Evolutionary conservation across 2,888 invertebrate genomes (phyloP).

Genomic region (Aphelenchoides bicaudatus): DNA sequence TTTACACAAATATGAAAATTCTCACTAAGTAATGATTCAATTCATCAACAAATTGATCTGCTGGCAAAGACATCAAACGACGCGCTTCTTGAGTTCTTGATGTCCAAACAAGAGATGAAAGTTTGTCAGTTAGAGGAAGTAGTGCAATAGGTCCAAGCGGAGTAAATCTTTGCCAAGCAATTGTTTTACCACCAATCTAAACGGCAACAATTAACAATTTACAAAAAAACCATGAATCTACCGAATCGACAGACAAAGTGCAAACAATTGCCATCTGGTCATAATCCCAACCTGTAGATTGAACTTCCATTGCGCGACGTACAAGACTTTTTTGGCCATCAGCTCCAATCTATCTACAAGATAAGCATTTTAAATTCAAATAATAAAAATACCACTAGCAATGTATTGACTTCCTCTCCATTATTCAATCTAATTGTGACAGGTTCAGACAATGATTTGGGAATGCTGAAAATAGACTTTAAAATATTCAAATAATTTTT

Average conservation of each 20-base stretch:
- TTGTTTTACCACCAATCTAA: constrained; percentile 74
- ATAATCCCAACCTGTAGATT: constrained; percentile 79
- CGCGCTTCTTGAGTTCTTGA: constrained; percentile 75
- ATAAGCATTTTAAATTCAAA: not conserved
- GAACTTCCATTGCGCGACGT: constrained; percentile 75
- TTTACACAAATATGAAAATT: constrained; percentile 21
- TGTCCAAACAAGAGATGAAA: constrained; percentile 92
- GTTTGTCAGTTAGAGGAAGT: constrained; percentile 75
- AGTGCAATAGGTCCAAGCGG: constrained; percentile 87
- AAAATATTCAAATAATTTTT: not conserved
- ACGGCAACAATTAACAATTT: constrained; percentile 35
- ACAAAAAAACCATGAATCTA: constrained; percentile 16
- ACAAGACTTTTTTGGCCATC: constrained; percentile 88
- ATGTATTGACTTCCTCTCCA: constrained; percentile 62
- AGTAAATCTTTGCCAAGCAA: constrained; percentile 93
- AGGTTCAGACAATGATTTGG: constrained; percentile 38
- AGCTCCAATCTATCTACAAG: constrained; percentile 79
- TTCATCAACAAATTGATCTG: constrained; percentile 79
- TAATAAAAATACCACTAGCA: constrained; percentile 61
- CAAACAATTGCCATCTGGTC: constrained; percentile 88
- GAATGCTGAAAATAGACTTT: constrained; percentile 28
- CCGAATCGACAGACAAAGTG: constrained; percentile 70
- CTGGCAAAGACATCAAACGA: constrained; percentile 70
- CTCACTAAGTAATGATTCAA: constrained; percentile 80
- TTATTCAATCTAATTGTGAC: constrained; percentile 61